Conservation (phyloP, 2,888 invertebrate genomes). For the Exocentrus adspersus region DNA sequence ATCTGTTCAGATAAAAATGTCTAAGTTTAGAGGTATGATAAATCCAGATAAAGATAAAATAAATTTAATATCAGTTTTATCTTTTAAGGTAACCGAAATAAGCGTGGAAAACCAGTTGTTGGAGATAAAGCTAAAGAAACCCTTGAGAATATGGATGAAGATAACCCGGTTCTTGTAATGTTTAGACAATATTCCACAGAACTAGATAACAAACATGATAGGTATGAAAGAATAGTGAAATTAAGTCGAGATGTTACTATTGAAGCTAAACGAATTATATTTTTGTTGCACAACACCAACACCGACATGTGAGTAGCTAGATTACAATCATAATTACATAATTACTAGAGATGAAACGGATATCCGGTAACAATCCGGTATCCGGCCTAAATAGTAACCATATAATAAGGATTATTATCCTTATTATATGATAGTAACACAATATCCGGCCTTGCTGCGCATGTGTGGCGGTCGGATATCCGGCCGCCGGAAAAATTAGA, state of each 20-base stretch:
- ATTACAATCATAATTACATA: not conserved
- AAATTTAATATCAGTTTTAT: constrained; percentile 7
- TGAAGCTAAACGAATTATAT: constrained; percentile 90
- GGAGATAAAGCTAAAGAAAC: constrained; percentile 64
- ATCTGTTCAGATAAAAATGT: constrained; percentile 29
- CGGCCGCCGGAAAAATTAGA: too few relatives aligned
- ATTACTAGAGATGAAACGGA: too few relatives aligned
- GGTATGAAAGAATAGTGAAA: constrained; percentile 85
- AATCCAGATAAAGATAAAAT: not conserved
- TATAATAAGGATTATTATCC: too few relatives aligned
- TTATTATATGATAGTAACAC: too few relatives aligned
- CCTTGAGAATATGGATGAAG: constrained; percentile 63
- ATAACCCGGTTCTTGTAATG: constrained; percentile 68
- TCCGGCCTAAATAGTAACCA: too few relatives aligned
- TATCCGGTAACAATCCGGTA: too few relatives aligned
- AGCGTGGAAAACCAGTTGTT: constrained; percentile 50
- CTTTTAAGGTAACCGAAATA: constrained; percentile 37
- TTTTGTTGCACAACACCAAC: constrained; percentile 80
- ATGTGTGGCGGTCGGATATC: too few relatives aligned
- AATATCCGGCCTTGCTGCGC: too few relatives aligned
- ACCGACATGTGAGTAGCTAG: constrained; percentile 56
- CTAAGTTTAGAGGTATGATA: constrained; percentile 30
- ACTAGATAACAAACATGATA: constrained; percentile 83
- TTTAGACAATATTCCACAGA: constrained; percentile 73
- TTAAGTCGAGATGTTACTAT: constrained; percentile 85